Percentiles rank a stretch among this genome's conserved stretches.
phyloP scores from a whole-genome alignment of 2,113 vertebrate genomes.

The Otus sunia region DNA sequence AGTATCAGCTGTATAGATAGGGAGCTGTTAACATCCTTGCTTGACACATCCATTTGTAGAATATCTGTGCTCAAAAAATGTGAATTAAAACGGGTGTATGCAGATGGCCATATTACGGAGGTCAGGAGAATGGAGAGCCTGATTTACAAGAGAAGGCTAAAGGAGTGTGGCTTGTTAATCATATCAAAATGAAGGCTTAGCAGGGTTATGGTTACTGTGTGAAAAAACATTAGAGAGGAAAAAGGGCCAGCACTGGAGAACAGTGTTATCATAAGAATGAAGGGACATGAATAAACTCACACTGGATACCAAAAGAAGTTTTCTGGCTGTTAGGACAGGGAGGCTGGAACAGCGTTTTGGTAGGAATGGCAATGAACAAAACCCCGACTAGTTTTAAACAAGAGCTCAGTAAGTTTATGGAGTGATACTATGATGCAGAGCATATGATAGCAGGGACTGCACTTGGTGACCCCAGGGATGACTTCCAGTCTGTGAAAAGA shows the following conservation, averaged over 20 bases:
- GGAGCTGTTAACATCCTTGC: not conserved
- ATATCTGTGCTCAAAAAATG: not conserved
- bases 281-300: not conserved
- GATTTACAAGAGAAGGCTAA: not conserved
- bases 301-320: not conserved
- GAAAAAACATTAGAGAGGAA: not conserved
- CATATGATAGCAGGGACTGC: not conserved
- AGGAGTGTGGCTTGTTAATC: not conserved
- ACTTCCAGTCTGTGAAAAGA: not conserved
- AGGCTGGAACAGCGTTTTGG: not conserved
- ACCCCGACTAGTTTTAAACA: not conserved
- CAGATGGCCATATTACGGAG: not conserved
- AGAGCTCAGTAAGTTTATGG: not conserved
- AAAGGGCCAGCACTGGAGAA: not conserved
- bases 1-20: not conserved
- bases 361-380: not conserved
- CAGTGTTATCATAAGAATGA: not conserved
- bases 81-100: not conserved
- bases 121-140: not conserved
- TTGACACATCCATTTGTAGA: not conserved
- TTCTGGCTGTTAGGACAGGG: not conserved
- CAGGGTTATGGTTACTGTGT: not conserved
- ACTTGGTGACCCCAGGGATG: not conserved
- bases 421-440: not conserved
- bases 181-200: conserved; percentile 17